A percentile compares a stretch with the other conserved stretches of the same genome.
Conservation (phyloP, 1,140 invertebrate species). For the Trachymyrmex cornetzi region DNA sequence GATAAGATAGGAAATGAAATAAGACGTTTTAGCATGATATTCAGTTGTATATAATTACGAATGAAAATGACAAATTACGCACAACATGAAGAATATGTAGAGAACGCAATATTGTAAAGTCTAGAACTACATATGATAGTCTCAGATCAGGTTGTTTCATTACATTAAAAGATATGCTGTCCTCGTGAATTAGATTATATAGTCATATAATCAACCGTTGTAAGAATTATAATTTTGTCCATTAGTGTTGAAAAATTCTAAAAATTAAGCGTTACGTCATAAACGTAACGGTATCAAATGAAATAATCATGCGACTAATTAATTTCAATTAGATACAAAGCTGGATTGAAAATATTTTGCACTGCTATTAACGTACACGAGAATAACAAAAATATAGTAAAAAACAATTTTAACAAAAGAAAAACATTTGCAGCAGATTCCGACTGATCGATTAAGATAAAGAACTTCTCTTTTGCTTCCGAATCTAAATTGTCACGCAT, state of each 20-base stretch:
- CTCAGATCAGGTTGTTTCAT: constrained; percentile 25
- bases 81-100: constrained; percentile 36
- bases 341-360: constrained; percentile 1
- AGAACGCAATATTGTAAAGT: constrained; percentile 20
- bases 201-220: not conserved
- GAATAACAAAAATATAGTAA: not conserved
- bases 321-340: not conserved
- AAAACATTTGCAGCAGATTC: not conserved
- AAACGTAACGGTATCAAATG: not conserved
- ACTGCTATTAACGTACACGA: not conserved
- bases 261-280: not conserved
- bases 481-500: not conserved
- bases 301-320: not conserved
- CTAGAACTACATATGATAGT: constrained; percentile 26
- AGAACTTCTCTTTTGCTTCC: not conserved
- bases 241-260: not conserved
- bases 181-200: not conserved
- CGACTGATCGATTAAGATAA: not conserved
- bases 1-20: not conserved
- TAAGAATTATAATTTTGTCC: not conserved
- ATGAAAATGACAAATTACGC: constrained; percentile 59
- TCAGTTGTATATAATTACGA: constrained; percentile 57
- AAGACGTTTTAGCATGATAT: not conserved
- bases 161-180: constrained; percentile 22
- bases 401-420: not conserved